Evolutionary conservation across 2,888 invertebrate species (phyloP).

Genomic region (Morpho helenor): DNA sequence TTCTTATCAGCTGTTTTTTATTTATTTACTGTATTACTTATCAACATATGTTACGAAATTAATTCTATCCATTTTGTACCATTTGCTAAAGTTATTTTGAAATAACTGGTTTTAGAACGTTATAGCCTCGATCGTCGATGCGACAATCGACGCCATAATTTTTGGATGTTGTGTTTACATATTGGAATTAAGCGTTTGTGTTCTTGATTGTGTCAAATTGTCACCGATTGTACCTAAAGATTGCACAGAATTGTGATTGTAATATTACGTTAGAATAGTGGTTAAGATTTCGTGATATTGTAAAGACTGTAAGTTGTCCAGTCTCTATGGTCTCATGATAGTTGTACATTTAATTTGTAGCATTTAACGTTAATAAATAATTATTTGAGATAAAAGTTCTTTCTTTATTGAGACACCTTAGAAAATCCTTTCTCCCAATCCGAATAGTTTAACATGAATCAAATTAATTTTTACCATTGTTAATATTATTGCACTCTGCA

Average conservation of each 20-base stretch:
- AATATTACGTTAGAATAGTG: slow-evolving; percentile 17
- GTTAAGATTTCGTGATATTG: slow-evolving; percentile 22
- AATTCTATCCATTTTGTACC: slow-evolving; percentile 4
- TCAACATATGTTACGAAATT: not conserved
- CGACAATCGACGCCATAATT: slow-evolving; percentile 9
- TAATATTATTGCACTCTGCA: not conserved
- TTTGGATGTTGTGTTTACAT: slow-evolving; percentile 16
- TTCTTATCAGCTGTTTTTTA: slow-evolving; percentile 62
- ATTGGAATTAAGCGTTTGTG: slow-evolving; percentile 8
- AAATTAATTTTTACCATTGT: not conserved
- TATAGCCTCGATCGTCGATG: not conserved
- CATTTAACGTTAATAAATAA: slow-evolving; percentile 25
- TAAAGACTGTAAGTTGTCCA: slow-evolving; percentile 11
- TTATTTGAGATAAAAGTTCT: slow-evolving; percentile 60
- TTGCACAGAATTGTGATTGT: slow-evolving; percentile 7
- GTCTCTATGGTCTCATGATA: slow-evolving; percentile 21
- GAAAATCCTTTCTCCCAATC: slow-evolving; percentile 29
- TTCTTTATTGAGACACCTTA: slow-evolving; percentile 37
- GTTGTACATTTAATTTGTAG: slow-evolving; percentile 17
- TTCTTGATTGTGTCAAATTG: slow-evolving; percentile 13
- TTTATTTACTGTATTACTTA: slow-evolving; percentile 18
- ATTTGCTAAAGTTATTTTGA: slow-evolving; percentile 6
- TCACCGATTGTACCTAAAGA: slow-evolving; percentile 5
- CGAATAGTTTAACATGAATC: slow-evolving; percentile 9
- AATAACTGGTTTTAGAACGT: not conserved